A percentile compares a stretch with the other conserved stretches of the same genome.
Evolutionary conservation across 2,113 vertebrate species (phyloP).

Genomic region (Holacanthus passer): DNA sequence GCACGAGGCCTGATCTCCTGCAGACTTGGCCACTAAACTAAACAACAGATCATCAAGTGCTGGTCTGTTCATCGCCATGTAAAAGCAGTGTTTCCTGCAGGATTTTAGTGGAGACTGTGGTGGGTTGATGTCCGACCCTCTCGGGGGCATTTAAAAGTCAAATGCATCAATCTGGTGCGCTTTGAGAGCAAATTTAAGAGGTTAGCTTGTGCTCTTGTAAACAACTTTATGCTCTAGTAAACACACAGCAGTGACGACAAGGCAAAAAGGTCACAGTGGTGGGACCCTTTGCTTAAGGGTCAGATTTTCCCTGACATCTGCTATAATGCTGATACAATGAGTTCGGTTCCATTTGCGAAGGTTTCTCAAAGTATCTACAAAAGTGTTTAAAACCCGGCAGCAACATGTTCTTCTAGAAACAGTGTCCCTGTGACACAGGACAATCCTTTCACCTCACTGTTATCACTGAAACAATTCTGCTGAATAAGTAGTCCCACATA

Average conservation of each 20-base stretch:
- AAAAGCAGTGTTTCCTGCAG: too few species aligned
- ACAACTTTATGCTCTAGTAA: too few species aligned
- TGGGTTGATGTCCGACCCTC: too few species aligned
- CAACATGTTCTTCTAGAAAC: too few species aligned
- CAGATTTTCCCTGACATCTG: neutral
- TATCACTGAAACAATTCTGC: neutral
- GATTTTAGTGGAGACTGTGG: too few species aligned
- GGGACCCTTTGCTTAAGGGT: neutral
- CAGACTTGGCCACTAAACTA: conserved; percentile 10
- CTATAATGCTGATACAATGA: neutral
- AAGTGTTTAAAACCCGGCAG: too few species aligned
- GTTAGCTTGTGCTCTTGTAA: too few species aligned
- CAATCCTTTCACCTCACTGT: neutral
- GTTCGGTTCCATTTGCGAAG: neutral
- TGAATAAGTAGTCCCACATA: neutral
- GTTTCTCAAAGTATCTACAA: neutral
- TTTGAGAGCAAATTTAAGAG: too few species aligned
- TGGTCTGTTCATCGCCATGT: neutral
- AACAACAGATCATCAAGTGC: conserved; percentile 11
- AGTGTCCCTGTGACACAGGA: neutral
- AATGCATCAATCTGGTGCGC: too few species aligned
- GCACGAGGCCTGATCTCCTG: conserved; percentile 3
- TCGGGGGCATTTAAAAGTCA: too few species aligned
- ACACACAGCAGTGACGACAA: too few species aligned
- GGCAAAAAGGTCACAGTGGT: too few species aligned